Percentiles rank a stretch among this genome's conserved stretches.
These are phyloP conservation scores for Drosophila atripex DNA, from an alignment of 2,888 invertebrate species.

Conservation along the genomic window DNA sequence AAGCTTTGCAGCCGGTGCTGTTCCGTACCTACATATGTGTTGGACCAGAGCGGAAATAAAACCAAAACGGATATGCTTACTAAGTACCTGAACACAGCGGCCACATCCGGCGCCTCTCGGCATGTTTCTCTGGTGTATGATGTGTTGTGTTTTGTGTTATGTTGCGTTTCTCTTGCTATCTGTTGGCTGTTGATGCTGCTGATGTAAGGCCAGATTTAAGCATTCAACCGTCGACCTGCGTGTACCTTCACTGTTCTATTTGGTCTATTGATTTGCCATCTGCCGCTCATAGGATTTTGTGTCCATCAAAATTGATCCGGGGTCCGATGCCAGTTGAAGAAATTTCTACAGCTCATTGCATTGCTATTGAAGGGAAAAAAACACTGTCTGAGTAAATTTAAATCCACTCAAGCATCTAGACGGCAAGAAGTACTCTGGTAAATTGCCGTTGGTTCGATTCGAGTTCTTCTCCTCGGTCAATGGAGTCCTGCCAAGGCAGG, in stretches of 20 bases:
- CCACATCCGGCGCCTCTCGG: constrained; percentile 62
- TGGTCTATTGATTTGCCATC: constrained; percentile 24
- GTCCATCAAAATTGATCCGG: constrained; percentile 28
- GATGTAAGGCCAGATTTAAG: constrained; percentile 14
- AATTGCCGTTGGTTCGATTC: constrained; percentile 54
- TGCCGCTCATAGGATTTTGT: constrained; percentile 4
- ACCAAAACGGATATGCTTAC: constrained; percentile 77
- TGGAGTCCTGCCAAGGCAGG: constrained; percentile 48
- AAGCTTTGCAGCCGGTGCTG: constrained; percentile 39
- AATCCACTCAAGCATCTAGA: constrained; percentile 45
- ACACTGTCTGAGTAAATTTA: constrained; percentile 41
- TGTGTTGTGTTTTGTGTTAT: neutral
- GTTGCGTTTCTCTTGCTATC: neutral
- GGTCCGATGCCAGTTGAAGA: constrained; percentile 18
- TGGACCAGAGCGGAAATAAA: constrained; percentile 69
- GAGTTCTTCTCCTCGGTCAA: constrained; percentile 51
- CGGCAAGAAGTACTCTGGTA: constrained; percentile 54
- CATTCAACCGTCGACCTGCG: constrained; percentile 18
- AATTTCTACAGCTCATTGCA: constrained; percentile 41
- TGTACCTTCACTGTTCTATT: constrained; percentile 38
- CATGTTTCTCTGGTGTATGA: neutral
- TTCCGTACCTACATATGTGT: constrained; percentile 26
- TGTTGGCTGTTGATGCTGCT: constrained; percentile 5
- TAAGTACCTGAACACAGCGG: constrained; percentile 69
- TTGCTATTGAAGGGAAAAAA: constrained; percentile 26